These are phyloP conservation scores for Micromesistius poutassou DNA, from an alignment of 2,797 vertebrate genomes.

Conservation along the genomic window DNA sequence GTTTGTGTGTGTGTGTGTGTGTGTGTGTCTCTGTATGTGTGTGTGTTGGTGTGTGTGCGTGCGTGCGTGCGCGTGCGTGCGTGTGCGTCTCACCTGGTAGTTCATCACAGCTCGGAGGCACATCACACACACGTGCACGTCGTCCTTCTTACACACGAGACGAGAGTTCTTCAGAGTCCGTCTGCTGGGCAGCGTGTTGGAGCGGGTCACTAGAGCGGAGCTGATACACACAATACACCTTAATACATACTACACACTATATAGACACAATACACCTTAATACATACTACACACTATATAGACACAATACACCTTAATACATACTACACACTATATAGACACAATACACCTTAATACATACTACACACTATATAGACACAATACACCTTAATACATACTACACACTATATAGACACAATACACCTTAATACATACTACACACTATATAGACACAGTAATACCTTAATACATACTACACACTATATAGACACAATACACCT, in stretches of 20 bases:
- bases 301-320: background rate
- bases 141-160: conserved; percentile 93
- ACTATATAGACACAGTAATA: background rate
- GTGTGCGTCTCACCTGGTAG: conserved; percentile 82
- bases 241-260: background rate
- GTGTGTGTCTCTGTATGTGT: conserved; percentile 86
- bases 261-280: background rate
- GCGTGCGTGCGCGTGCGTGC: conserved; percentile 1
- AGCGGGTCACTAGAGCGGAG: conserved; percentile 74
- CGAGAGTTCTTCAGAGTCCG: conserved; percentile 91
- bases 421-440: background rate
- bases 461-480: too few relatives aligned
- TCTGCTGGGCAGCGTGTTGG: conserved; percentile 90
- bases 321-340: background rate
- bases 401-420: background rate
- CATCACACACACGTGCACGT: conserved; percentile 97
- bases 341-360: background rate
- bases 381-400: background rate
- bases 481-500: too few relatives aligned
- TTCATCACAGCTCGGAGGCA: conserved; percentile 97
- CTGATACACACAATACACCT: conserved; percentile 26
- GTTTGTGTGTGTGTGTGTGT: conserved; percentile 15
- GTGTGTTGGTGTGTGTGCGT: conserved; percentile 46
- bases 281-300: background rate
- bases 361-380: background rate